Percentiles rank a stretch among this genome's conserved stretches.
Evolutionary conservation across 2,888 invertebrate species (phyloP).

Genomic region (Drosophila suboccidentalis): DNA sequence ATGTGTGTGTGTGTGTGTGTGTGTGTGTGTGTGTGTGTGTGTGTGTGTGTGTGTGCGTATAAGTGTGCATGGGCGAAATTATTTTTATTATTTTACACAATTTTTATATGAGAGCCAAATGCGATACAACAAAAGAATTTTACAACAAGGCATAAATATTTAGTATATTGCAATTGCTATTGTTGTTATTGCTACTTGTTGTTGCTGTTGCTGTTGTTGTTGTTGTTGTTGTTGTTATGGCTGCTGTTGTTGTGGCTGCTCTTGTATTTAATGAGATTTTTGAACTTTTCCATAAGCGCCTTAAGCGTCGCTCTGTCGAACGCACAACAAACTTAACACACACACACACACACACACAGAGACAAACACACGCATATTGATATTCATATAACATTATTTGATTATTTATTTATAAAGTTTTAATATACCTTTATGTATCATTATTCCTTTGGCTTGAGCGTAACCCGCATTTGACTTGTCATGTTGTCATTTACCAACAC

Average conservation of each 20-base stretch:
- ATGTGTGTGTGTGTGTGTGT: conserved; percentile 48
- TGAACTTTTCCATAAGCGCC: conserved; percentile 77
- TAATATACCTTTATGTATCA: not conserved
- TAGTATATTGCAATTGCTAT: conserved; percentile 69
- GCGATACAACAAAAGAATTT: conserved; percentile 65
- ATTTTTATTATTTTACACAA: conserved; percentile 81
- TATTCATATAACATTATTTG: conserved; percentile 8
- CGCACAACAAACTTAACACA: conserved; percentile 28
- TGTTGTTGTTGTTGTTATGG: conserved; percentile 50
- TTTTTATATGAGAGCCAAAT: conserved; percentile 69
- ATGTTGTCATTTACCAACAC: conserved; percentile 1
- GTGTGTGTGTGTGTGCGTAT: conserved; percentile 13
- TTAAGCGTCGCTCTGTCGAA: conserved; percentile 58
- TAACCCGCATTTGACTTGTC: not conserved
- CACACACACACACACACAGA: conserved; percentile 9
- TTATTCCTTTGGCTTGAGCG: not conserved
- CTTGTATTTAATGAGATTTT: conserved; percentile 77
- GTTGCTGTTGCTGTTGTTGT: conserved; percentile 35
- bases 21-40: conserved; percentile 33
- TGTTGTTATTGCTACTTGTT: conserved; percentile 44
- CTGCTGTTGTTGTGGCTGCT: conserved; percentile 28
- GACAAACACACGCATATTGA: conserved; percentile 2
- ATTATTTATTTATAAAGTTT: not conserved
- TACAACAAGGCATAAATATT: conserved; percentile 75
- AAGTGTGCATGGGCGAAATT: conserved; percentile 55